A percentile compares a stretch with the other conserved stretches of the same genome.
Evolutionary conservation across 2,113 vertebrate genomes (phyloP).

Genomic region (Rhipidura dahli): DNA sequence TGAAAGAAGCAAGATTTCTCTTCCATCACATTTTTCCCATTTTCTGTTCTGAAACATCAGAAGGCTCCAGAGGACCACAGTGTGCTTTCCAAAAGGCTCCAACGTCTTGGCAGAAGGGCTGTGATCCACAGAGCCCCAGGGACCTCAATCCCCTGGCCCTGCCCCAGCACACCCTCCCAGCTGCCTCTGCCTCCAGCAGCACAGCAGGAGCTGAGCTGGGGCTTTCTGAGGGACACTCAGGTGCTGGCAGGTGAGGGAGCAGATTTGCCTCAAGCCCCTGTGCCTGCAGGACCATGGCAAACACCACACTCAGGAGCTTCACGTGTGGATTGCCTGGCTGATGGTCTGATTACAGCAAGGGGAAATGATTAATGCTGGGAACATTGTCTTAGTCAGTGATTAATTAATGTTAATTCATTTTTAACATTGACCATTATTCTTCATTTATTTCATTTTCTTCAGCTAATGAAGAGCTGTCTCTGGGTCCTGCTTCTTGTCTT

Average conservation of each 20-base stretch:
- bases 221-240: rapidly evolving
- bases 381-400: background rate
- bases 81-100: background rate
- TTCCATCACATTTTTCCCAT: background rate
- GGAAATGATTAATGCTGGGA: background rate
- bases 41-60: background rate
- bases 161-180: background rate
- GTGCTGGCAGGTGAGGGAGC: background rate
- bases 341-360: background rate
- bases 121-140: background rate
- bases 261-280: rapidly evolving
- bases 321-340: rapidly evolving
- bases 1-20: background rate
- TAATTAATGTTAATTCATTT: slow-evolving; percentile 30
- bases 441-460: background rate
- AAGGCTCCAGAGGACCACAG: background rate
- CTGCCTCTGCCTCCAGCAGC: background rate
- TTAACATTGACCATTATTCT: slow-evolving; percentile 1
- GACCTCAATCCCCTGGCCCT: rapidly evolving
- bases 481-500: background rate
- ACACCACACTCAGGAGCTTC: rapidly evolving
- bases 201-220: rapidly evolving
- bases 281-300: background rate
- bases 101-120: background rate
- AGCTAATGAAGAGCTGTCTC: background rate